Conservation (phyloP, 2,888 invertebrate species). For the Spodoptera exigua region DNA sequence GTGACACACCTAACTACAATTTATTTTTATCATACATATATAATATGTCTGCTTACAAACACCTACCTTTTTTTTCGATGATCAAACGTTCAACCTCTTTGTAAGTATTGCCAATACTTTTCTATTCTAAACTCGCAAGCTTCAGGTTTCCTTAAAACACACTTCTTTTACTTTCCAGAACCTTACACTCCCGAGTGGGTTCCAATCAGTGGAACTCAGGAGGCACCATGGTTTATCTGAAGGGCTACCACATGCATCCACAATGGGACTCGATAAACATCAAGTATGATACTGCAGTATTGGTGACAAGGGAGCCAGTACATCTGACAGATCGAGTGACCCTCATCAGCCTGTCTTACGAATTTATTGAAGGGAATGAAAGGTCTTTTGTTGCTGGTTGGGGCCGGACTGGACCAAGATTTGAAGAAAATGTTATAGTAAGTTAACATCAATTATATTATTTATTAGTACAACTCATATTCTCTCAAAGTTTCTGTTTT, state of each 20-base stretch:
- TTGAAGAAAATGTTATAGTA: conserved; percentile 46
- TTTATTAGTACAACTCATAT: no score
- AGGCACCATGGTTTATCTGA: conserved; percentile 32
- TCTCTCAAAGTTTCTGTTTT: no score
- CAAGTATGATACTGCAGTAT: conserved; percentile 50
- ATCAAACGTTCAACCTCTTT: no score
- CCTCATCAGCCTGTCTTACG: conserved; percentile 29
- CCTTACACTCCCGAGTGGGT: conserved; percentile 48
- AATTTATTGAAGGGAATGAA: conserved; percentile 37
- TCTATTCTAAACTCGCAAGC: no score
- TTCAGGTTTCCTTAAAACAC: no score
- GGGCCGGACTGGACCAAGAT: conserved; percentile 56
- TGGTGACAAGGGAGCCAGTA: conserved; percentile 20
- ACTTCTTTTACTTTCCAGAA: conserved; percentile 27
- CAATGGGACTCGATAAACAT: conserved; percentile 43
- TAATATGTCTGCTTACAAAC: no score
- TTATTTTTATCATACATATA: no score
- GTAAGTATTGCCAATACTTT: no score
- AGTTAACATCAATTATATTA: conserved; percentile 24
- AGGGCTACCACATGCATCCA: conserved; percentile 48
- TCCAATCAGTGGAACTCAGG: conserved; percentile 59
- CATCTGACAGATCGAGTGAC: conserved; percentile 28
- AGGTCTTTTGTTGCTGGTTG: conserved; percentile 56
- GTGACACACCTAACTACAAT: no score
- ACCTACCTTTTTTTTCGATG: no score